phyloP scores from a whole-genome alignment of 1,140 invertebrate species.

The Caenorhabditis tropicalis region DNA sequence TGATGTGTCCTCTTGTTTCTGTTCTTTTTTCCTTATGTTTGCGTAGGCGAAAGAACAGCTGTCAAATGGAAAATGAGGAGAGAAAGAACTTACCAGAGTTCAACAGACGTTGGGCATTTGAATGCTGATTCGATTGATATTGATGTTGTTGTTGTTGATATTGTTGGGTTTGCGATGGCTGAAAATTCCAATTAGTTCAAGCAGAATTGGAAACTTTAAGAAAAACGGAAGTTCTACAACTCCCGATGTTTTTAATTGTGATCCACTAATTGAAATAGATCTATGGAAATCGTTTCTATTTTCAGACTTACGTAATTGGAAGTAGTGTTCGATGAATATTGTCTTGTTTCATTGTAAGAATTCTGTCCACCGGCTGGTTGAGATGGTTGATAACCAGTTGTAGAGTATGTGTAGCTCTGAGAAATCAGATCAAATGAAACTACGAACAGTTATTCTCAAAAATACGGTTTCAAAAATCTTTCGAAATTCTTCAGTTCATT shows the following conservation, averaged over 20 bases:
- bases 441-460: no score
- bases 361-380: conserved; percentile 3
- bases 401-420: conserved; percentile 29
- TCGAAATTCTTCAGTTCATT: no score
- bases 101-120: conserved; percentile 31
- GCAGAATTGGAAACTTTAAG: no score
- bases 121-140: conserved; percentile 37
- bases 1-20: neutral
- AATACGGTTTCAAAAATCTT: no score
- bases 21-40: neutral
- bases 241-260: no score
- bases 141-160: conserved; percentile 50
- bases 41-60: conserved; percentile 12
- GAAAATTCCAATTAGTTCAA: no score
- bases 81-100: conserved; percentile 27
- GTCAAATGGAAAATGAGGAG: neutral
- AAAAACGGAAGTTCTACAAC: no score
- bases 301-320: conserved; percentile 29
- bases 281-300: no score
- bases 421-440: neutral
- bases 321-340: neutral
- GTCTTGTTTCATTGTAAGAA: conserved; percentile 13
- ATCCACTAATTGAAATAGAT: no score
- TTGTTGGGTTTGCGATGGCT: conserved; percentile 50
- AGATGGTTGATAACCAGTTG: conserved; percentile 24